Percentiles rank a stretch among this genome's conserved stretches.
These are phyloP conservation scores for Otus scops DNA, from an alignment of 2,797 vertebrate genomes.

Conservation along the genomic window DNA sequence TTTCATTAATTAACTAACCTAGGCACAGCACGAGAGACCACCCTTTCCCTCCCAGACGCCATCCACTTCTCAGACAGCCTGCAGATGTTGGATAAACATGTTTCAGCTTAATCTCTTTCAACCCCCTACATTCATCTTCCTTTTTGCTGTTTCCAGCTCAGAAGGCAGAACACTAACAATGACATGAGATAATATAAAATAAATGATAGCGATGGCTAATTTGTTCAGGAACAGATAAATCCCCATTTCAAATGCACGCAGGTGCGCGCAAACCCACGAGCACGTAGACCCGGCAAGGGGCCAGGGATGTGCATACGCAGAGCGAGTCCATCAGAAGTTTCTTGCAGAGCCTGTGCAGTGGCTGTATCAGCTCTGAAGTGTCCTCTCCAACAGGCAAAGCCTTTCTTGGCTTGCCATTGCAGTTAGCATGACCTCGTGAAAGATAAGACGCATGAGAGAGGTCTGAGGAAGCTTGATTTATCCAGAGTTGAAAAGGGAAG, in stretches of 20 bases:
- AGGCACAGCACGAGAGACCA: not conserved
- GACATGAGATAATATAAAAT: not conserved
- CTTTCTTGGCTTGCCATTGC: not conserved
- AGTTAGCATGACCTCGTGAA: not conserved
- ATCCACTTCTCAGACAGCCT: not conserved
- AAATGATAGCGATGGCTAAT: fast-evolving
- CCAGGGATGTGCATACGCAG: fast-evolving
- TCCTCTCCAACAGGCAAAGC: not conserved
- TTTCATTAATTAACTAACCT: fast-evolving
- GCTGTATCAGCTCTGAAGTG: not conserved
- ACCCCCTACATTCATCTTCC: not conserved
- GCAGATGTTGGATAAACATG: fast-evolving
- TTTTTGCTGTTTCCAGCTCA: not conserved
- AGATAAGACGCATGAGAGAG: not conserved
- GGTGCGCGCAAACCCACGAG: fast-evolving
- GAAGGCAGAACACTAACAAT: not conserved
- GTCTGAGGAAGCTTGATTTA: not conserved
- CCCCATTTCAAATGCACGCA: not conserved
- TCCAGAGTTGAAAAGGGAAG: not conserved
- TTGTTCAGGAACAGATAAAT: not conserved
- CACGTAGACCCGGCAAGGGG: fast-evolving
- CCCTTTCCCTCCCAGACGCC: not conserved
- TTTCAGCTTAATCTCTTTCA: not conserved
- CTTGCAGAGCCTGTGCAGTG: not conserved
- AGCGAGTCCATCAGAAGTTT: not conserved